These are phyloP conservation scores for Scaptomyza parva DNA, from an alignment of 2,888 invertebrate species.

Conservation along the genomic window DNA sequence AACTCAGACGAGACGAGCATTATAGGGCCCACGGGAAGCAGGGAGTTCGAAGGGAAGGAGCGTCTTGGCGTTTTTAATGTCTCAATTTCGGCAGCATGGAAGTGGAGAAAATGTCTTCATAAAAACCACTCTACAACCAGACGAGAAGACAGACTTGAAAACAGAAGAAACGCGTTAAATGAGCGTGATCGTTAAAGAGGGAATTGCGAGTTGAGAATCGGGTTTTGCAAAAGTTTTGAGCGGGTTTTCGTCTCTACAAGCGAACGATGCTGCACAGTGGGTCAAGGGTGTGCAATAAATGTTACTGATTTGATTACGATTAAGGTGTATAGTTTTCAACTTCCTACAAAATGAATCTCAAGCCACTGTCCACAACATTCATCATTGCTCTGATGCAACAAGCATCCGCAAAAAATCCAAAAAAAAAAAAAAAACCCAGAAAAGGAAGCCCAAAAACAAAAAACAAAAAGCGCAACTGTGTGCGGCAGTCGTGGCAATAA, in stretches of 20 bases:
- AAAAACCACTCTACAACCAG: constrained; percentile 59
- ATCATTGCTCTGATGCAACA: constrained; percentile 50
- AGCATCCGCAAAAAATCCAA: constrained; percentile 49
- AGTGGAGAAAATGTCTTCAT: constrained; percentile 73
- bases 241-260: constrained; percentile 23
- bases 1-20: neutral
- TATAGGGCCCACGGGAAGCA: neutral
- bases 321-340: neutral
- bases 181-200: constrained; percentile 75
- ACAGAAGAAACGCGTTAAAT: constrained; percentile 72
- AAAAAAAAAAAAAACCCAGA: constrained; percentile 34
- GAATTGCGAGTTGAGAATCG: constrained; percentile 52
- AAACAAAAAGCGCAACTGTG: constrained; percentile 39
- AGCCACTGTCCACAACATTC: constrained; percentile 48
- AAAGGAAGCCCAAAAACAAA: constrained; percentile 27
- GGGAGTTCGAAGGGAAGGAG: neutral
- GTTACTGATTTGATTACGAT: neutral
- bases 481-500: constrained; percentile 31
- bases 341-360: neutral
- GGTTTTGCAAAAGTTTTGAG: constrained; percentile 33
- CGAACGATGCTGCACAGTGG: constrained; percentile 38
- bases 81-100: constrained; percentile 75
- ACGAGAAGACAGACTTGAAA: constrained; percentile 37
- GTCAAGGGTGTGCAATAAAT: neutral
- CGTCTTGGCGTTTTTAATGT: constrained; percentile 75